phyloP scores from a whole-genome alignment of 2,113 vertebrate species.

The Oceanites oceanicus region DNA sequence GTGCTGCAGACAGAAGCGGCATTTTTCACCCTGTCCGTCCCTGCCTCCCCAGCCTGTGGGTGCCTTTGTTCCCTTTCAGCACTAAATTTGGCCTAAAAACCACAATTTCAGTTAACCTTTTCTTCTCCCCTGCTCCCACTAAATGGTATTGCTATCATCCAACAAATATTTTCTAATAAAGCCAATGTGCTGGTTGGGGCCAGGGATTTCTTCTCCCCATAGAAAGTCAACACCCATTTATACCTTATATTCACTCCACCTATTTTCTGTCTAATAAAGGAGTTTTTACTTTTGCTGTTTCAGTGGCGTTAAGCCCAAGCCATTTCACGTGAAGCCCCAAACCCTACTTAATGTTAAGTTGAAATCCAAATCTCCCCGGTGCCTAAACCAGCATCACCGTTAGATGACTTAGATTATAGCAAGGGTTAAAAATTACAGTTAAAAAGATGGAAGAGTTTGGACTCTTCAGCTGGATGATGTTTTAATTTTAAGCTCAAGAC shows the following conservation, averaged over 20 bases:
- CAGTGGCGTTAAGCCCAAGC: background rate
- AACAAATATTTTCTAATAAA: background rate
- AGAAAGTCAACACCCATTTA: background rate
- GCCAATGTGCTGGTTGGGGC: background rate
- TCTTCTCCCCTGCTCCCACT: background rate
- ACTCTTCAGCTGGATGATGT: background rate
- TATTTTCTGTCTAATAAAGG: constrained; percentile 14
- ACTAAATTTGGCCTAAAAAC: background rate
- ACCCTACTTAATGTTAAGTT: no score
- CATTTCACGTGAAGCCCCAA: background rate
- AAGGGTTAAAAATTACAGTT: background rate
- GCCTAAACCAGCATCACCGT: background rate
- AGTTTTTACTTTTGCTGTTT: background rate
- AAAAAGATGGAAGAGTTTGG: background rate
- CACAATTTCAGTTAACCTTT: background rate
- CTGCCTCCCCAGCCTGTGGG: background rate
- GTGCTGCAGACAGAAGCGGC: background rate
- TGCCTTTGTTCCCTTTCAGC: background rate
- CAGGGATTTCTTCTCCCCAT: background rate
- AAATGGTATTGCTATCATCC: fast-evolving
- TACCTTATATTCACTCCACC: background rate
- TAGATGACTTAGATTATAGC: background rate
- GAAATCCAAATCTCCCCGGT: background rate
- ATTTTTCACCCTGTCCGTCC: background rate
- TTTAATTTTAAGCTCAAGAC: background rate